phyloP scores from a whole-genome alignment of 2,888 invertebrate genomes.

The Polietes domitor region DNA sequence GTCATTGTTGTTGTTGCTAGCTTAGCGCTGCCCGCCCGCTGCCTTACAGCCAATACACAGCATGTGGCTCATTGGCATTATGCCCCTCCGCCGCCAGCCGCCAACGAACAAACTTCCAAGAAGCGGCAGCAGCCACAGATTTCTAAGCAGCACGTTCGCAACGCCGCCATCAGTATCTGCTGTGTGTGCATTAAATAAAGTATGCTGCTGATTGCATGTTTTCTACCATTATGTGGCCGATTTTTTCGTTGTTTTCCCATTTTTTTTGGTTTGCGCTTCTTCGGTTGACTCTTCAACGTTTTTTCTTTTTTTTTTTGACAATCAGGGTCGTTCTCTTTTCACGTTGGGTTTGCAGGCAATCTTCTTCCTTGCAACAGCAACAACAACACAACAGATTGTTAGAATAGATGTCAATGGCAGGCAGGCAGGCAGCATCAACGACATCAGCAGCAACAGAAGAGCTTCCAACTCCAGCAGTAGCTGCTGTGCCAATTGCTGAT shows the following conservation, averaged over 20 bases:
- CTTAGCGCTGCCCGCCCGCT: neutral
- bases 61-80: slow-evolving; percentile 53
- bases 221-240: slow-evolving; percentile 30
- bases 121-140: slow-evolving; percentile 49
- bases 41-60: slow-evolving; percentile 49
- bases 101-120: slow-evolving; percentile 57
- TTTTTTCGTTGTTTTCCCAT: slow-evolving; percentile 24
- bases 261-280: neutral
- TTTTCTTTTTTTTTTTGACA: slow-evolving; percentile 51
- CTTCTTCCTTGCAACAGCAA: slow-evolving; percentile 28
- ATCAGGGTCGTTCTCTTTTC: slow-evolving; percentile 52
- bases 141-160: slow-evolving; percentile 65
- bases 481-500: slow-evolving; percentile 5
- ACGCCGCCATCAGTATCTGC: slow-evolving; percentile 60
- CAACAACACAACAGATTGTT: no score
- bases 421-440: slow-evolving; percentile 40
- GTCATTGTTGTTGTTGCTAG: slow-evolving; percentile 20
- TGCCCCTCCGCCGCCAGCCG: neutral
- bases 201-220: slow-evolving; percentile 59
- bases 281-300: no score
- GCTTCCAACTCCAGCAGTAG: neutral
- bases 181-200: slow-evolving; percentile 29
- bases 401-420: slow-evolving; percentile 58
- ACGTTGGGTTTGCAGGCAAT: slow-evolving; percentile 22
- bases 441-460: neutral